Evolutionary conservation across 2,888 invertebrate species (phyloP), one percentile per base, ranked within the genome.

Genomic region (Suillia variegata): DNA sequence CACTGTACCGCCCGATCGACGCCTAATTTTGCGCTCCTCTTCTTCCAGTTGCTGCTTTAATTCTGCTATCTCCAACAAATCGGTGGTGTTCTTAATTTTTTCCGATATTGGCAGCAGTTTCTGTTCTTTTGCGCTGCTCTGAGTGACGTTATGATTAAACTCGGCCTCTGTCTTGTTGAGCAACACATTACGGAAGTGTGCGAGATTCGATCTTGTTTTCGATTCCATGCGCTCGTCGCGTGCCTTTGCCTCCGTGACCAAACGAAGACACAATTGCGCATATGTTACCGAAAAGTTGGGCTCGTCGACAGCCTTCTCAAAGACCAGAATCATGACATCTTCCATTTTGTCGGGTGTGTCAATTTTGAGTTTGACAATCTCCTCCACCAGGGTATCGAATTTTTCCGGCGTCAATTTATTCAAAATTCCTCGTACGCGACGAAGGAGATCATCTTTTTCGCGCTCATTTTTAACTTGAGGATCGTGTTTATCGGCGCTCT

Each of bases 401-500:
- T 96, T 96, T 80, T 97, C 94, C 0, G 98, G 97, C 0, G 97
- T 98, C 62, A 98, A 83, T 81, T 97, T 96, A 80, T 97, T 97
- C 60, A 98, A 84, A 66, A 97, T 92, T 73, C 94, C 91, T 66
- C 95, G 87, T 64, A 96, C 91, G 71, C 88, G 89, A 73, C 90
- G 92, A 75, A 92, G 89, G 56, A 96, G 81, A 42, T 90, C 90
- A 85, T 89, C 83, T 8, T 73, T 79, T 47, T 75, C 75, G 4
- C 74, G 71, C 2, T 53, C 56, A 0, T 56, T 50, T 12, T 66
- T 70, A 2, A 31, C 3, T 20, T 62, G 58, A 8, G 67, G 50
- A 34, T 49, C 65, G 1, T 17, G 12, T 70, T 64, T 2, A 61
- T 61, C 6, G 57, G 52, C 1, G 62, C 50, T 31, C 31, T 31